Percentiles rank a stretch among this genome's conserved stretches.
Conservation (phyloP, 2,797 vertebrate species). For the Anolis apletophallus region DNA sequence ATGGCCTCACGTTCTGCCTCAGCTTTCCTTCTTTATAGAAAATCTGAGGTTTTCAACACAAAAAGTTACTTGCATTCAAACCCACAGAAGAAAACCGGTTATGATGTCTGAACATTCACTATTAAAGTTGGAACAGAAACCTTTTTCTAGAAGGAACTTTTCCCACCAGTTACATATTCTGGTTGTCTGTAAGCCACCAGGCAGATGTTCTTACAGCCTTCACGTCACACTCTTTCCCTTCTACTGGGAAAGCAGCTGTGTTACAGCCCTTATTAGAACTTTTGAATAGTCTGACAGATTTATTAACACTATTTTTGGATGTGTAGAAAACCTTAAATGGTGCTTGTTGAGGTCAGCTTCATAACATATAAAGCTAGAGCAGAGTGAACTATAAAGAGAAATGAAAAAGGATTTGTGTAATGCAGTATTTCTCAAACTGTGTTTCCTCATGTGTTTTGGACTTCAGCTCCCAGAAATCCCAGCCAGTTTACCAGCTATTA, state of each 20-base stretch:
- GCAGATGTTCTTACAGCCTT: background rate
- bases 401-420: background rate
- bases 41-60: background rate
- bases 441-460: no score
- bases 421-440: no score
- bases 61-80: background rate
- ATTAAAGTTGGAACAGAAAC: background rate
- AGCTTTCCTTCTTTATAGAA: background rate
- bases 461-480: no score
- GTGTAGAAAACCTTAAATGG: background rate
- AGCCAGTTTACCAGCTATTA: no score
- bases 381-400: background rate
- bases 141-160: background rate
- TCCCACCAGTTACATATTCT: background rate
- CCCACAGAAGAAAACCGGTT: background rate
- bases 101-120: background rate
- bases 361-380: background rate
- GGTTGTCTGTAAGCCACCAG: background rate
- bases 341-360: background rate
- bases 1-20: background rate
- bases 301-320: constrained; percentile 1
- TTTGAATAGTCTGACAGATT: background rate
- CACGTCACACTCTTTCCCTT: background rate
- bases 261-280: background rate
- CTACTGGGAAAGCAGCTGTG: background rate